Evolutionary conservation across 2,797 vertebrate genomes (phyloP).

Genomic region (Malacoctenus gilli): DNA sequence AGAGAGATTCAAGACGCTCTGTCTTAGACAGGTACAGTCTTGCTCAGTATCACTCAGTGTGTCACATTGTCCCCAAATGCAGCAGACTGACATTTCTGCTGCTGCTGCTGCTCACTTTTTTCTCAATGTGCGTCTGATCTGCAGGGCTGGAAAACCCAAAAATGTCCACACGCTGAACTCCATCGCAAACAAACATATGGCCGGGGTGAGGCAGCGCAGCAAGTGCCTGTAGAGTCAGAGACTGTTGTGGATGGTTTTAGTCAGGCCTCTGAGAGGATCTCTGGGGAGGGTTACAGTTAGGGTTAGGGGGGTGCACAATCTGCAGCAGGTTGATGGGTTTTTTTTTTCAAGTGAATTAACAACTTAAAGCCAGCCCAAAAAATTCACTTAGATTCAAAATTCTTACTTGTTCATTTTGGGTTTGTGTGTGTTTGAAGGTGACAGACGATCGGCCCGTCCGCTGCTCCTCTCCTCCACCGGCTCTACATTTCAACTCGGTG

Average conservation of each 20-base stretch:
- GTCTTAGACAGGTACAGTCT: constrained; percentile 74
- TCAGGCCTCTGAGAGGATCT: too few relatives aligned
- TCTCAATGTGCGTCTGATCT: constrained; percentile 43
- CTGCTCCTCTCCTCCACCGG: constrained; percentile 66
- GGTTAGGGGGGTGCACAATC: too few relatives aligned
- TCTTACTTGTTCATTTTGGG: constrained; percentile 18
- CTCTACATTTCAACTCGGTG: constrained; percentile 54
- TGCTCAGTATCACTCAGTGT: not conserved
- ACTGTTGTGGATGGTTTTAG: too few relatives aligned
- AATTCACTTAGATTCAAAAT: not conserved
- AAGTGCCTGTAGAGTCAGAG: constrained; percentile 5
- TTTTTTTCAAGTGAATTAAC: too few relatives aligned
- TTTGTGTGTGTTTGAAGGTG: constrained; percentile 54
- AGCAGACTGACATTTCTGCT: not conserved
- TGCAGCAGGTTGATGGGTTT: too few relatives aligned
- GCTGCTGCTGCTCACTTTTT: too few relatives aligned
- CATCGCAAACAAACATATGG: constrained; percentile 47
- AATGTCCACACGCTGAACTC: constrained; percentile 33
- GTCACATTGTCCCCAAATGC: not conserved
- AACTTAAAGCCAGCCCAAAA: too few relatives aligned
- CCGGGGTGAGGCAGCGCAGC: constrained; percentile 69
- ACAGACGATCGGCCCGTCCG: constrained; percentile 47
- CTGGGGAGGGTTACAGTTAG: too few relatives aligned
- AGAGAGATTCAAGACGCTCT: constrained; percentile 67
- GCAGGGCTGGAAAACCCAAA: constrained; percentile 64